These are phyloP conservation scores for Petrolisthes manimaculis DNA, from an alignment of 2,888 invertebrate genomes.

Conservation along the genomic window DNA sequence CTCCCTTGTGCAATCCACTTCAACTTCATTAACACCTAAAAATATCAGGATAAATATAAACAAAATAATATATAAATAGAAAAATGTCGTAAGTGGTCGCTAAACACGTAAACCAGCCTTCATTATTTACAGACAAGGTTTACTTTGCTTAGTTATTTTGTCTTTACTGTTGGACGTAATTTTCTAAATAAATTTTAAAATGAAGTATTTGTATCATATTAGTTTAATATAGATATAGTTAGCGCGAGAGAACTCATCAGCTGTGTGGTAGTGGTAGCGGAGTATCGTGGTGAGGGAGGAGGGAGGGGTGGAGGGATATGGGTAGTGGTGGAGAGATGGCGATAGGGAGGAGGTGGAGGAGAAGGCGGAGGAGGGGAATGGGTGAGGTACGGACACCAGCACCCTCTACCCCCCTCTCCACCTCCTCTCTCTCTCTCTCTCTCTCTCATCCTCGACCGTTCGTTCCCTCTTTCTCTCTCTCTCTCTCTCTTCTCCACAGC, in stretches of 20 bases:
- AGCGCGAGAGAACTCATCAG: conserved; percentile 38
- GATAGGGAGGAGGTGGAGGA: not conserved
- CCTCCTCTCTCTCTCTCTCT: not conserved
- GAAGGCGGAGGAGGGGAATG: not conserved
- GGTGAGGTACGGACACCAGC: conserved; percentile 31
- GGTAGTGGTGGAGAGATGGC: not conserved
- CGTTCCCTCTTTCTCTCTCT: not conserved
- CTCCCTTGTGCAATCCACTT: not conserved
- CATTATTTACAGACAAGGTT: not conserved
- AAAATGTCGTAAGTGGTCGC: not conserved
- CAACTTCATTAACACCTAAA: not conserved
- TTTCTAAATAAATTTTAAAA: not conserved
- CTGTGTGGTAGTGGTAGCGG: conserved; percentile 21
- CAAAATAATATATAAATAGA: not conserved
- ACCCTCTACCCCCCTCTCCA: not conserved
- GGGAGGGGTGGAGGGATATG: conserved; percentile 3
- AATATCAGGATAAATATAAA: not conserved
- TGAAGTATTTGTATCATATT: not conserved
- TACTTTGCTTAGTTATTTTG: not conserved
- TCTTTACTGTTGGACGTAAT: not conserved
- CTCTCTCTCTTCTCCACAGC: not conserved
- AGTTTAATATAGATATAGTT: not conserved
- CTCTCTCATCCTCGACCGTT: not conserved
- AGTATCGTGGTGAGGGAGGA: not conserved
- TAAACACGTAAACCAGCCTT: not conserved